These are phyloP conservation scores for Magallana ariakensis DNA, from an alignment of 1,140 invertebrate genomes.

Conservation along the genomic window DNA sequence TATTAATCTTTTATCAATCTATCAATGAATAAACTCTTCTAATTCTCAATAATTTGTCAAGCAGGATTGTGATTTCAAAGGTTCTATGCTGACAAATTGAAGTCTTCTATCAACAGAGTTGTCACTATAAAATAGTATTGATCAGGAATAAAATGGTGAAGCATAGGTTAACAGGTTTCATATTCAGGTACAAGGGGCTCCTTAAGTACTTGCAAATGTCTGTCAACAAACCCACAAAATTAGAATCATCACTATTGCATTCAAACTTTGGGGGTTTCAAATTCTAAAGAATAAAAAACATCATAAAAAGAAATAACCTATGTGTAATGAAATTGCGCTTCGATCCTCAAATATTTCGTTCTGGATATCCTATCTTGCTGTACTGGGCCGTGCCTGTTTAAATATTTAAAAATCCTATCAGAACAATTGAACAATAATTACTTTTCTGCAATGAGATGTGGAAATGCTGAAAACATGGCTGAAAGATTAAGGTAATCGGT, in stretches of 20 bases:
- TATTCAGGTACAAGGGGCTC: conserved; percentile 21
- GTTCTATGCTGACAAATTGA: conserved; percentile 9
- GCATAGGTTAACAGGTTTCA: conserved; percentile 34
- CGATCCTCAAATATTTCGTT: conserved; percentile 11
- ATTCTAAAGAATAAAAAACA: conserved; percentile 3
- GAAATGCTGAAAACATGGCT: background rate
- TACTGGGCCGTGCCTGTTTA: background rate
- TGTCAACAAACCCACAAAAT: conserved; percentile 31
- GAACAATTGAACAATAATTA: conserved; percentile 22
- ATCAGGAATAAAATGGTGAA: conserved; percentile 11
- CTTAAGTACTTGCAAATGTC: background rate
- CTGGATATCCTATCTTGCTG: background rate
- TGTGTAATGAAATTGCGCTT: background rate
- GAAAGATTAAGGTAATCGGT: conserved; percentile 1
- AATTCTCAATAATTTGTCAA: conserved; percentile 21
- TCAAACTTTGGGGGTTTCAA: conserved; percentile 5
- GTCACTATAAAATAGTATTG: conserved; percentile 34
- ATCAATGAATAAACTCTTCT: conserved; percentile 29
- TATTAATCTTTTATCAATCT: conserved; percentile 34
- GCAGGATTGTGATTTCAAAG: conserved; percentile 33
- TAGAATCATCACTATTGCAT: conserved; percentile 16
- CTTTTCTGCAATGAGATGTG: background rate
- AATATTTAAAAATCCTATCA: background rate
- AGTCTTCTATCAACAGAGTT: conserved; percentile 18
- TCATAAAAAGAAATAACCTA: background rate